These are phyloP conservation scores for Motacilla alba DNA, from an alignment of 2,113 vertebrate genomes.

Conservation along the genomic window DNA sequence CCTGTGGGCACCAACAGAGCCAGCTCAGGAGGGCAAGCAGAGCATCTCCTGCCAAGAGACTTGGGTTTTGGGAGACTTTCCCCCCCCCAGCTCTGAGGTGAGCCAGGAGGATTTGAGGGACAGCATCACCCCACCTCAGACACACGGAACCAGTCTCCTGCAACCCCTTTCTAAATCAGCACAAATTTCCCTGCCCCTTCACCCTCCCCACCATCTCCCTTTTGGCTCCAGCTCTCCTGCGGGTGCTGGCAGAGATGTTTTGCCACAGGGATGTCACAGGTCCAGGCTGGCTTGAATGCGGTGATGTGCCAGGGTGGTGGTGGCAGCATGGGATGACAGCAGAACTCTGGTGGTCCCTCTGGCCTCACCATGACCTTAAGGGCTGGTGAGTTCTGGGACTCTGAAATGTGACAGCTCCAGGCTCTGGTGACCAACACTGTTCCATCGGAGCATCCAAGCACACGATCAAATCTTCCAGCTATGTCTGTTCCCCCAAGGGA, in stretches of 20 bases:
- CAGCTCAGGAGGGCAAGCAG: background rate
- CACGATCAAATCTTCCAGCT: background rate
- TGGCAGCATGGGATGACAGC: rapidly evolving
- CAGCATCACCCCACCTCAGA: background rate
- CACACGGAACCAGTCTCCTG: background rate
- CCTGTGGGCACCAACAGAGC: background rate
- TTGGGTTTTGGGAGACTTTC: background rate
- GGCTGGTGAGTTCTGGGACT: rapidly evolving
- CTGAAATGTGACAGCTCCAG: background rate
- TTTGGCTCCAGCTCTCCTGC: rapidly evolving
- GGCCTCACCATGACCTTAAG: background rate
- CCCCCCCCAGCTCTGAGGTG: background rate
- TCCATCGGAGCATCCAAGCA: rapidly evolving
- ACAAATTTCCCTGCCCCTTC: constrained; percentile 4
- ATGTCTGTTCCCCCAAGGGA: background rate
- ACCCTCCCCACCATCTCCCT: background rate
- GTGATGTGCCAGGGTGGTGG: rapidly evolving
- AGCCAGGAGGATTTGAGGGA: background rate
- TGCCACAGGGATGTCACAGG: background rate
- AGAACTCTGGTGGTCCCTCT: background rate
- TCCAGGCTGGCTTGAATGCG: background rate
- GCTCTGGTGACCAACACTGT: background rate
- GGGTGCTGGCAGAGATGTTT: background rate
- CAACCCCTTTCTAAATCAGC: constrained; percentile 48
- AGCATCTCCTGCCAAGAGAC: background rate